A percentile compares a stretch with the other conserved stretches of the same genome.
These are phyloP conservation scores for Sinotaia quadrata DNA, from an alignment of 2,888 invertebrate genomes.

Conservation along the genomic window DNA sequence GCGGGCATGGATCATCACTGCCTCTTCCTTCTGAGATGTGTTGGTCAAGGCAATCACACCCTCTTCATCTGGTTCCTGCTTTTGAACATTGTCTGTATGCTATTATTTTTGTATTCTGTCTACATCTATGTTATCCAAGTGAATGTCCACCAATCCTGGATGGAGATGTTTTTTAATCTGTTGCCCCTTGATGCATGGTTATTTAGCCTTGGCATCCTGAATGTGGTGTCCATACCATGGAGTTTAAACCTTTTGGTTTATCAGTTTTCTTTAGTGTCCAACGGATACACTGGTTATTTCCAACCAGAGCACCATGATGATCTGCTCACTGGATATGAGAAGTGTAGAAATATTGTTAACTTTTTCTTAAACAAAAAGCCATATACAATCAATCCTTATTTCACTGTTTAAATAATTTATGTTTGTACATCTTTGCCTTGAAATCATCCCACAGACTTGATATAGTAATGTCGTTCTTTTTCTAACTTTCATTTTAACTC, in stretches of 20 bases:
- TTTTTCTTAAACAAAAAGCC: slow-evolving; percentile 56
- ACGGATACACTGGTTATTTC: slow-evolving; percentile 61
- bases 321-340: slow-evolving; percentile 49
- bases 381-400: slow-evolving; percentile 49
- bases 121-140: slow-evolving; percentile 32
- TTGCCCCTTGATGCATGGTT: slow-evolving; percentile 58
- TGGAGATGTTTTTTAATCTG: slow-evolving; percentile 34
- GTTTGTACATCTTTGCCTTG: too few species aligned
- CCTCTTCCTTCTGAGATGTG: slow-evolving; percentile 68
- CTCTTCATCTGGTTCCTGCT: slow-evolving; percentile 60
- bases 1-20: slow-evolving; percentile 70
- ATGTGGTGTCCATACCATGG: slow-evolving; percentile 62
- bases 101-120: slow-evolving; percentile 47
- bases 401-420: neutral
- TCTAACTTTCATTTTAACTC: too few species aligned
- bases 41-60: slow-evolving; percentile 65
- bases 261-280: slow-evolving; percentile 59
- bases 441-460: too few species aligned
- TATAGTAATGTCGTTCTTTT: too few species aligned
- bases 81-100: slow-evolving; percentile 49
- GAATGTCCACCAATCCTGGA: slow-evolving; percentile 31
- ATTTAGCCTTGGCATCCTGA: slow-evolving; percentile 56
- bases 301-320: slow-evolving; percentile 35
- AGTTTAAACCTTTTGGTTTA: slow-evolving; percentile 52
- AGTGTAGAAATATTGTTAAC: slow-evolving; percentile 57